Evolutionary conservation across 2,888 invertebrate genomes (phyloP), one percentile per base, ranked within the genome.

Genomic region (Teleogryllus oceanicus): DNA sequence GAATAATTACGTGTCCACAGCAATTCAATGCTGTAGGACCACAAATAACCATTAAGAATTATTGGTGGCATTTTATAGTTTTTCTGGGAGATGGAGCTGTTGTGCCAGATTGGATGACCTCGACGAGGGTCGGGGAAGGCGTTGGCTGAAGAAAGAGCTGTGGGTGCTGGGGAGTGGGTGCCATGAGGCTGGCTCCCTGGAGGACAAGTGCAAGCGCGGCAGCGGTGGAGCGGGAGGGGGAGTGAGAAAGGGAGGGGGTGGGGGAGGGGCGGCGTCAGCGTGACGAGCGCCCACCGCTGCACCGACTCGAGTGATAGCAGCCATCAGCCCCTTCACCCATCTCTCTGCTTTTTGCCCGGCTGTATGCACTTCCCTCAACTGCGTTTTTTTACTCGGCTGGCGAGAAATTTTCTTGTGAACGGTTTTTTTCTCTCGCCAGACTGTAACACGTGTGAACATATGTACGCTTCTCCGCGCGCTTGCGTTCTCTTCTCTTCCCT

Each of bases 311-410:
- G 62, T 18, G 62, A 62, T 62, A 62, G 62, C 13, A 62, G 62
- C 62, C 13, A 18, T 62, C 62, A 62, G 62, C 62, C 62, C 13
- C 16, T 18, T 18, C 62, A 18, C 18, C 16, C 18, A 13, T 62
- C 62, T 13, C 62, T 37, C 62, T 62, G 16, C 18, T 62, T 62
- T 62, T 62, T 62, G 62, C 18, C 18, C 62, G 62, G 18, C 62
- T 62, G 62, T 18, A 62, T 18, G 62, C 62, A 62, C 62, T 62
- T 62, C 62, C 62, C 62, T 62, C 62, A 62, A 62, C 62, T 62
- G 18, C 13, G 62, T 5, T 13, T 62, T 62, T 62, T 62, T 62
- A 62, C 62, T 13, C 5, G 62, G 62, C 62, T 16, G 62, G 16
- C 62, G 16, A 37, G 24, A 18, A 62, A 62, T 18, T 62, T 62